These are phyloP conservation scores for Danio albolineatus DNA, from an alignment of 2,797 vertebrate species.

Conservation along the genomic window DNA sequence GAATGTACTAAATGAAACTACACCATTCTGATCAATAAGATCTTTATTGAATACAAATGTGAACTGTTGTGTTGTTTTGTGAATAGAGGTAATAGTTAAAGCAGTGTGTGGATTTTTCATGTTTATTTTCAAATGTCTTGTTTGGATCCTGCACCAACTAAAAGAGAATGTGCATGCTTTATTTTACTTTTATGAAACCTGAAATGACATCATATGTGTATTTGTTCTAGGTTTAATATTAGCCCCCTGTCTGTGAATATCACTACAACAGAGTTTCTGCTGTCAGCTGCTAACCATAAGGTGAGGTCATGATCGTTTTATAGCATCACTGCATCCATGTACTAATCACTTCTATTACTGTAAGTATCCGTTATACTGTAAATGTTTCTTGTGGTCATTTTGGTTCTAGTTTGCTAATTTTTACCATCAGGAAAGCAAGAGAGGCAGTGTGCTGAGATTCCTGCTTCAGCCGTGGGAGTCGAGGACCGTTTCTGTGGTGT, in stretches of 20 bases:
- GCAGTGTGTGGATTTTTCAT: no score
- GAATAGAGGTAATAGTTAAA: no score
- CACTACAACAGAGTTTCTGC: slow-evolving; percentile 90
- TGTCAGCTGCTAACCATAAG: slow-evolving; percentile 75
- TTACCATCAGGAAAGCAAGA: slow-evolving; percentile 14
- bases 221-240: slow-evolving; percentile 81
- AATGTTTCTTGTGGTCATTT: neutral
- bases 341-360: neutral
- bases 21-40: no score
- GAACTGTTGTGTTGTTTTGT: no score
- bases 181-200: neutral
- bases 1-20: no score
- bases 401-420: neutral
- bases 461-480: slow-evolving; percentile 88
- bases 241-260: slow-evolving; percentile 87
- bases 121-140: no score
- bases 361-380: neutral
- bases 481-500: slow-evolving; percentile 86
- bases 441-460: slow-evolving; percentile 73
- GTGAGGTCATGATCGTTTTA: slow-evolving; percentile 57
- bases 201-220: neutral
- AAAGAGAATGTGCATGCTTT: no score
- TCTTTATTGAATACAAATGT: no score
- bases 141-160: no score
- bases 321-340: no score